Conservation (phyloP, 2,797 vertebrate species). For the Apodemus agrarius region DNA sequence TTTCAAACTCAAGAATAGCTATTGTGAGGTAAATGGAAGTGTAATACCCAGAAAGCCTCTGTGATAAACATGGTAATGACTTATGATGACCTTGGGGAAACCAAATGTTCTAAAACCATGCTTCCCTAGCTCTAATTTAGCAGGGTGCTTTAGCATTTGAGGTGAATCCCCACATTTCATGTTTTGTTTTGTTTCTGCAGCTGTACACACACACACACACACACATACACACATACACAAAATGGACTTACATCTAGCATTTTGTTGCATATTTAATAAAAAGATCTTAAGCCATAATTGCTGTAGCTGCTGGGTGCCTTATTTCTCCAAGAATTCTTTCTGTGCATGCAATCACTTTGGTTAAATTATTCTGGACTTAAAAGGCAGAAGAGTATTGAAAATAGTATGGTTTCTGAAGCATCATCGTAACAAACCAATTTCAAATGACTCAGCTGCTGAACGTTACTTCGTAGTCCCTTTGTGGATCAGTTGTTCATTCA, state of each 20-base stretch:
- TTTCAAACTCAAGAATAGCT: slow-evolving; percentile 25
- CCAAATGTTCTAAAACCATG: slow-evolving; percentile 32
- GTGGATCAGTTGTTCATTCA: slow-evolving; percentile 83
- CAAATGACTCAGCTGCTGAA: slow-evolving; percentile 85
- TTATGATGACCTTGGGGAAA: slow-evolving; percentile 6
- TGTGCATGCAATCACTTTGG: slow-evolving; percentile 81
- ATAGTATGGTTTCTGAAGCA: slow-evolving; percentile 77
- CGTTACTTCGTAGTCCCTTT: slow-evolving; percentile 86
- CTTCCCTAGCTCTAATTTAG: slow-evolving; percentile 13
- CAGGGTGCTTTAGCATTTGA: slow-evolving; percentile 33
- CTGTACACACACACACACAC: slow-evolving; percentile 58
- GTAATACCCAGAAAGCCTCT: background rate
- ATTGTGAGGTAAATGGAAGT: background rate
- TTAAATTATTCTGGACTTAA: slow-evolving; percentile 80
- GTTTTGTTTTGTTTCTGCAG: background rate
- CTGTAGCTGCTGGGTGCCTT: slow-evolving; percentile 77
- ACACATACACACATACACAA: slow-evolving; percentile 39
- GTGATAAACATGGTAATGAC: background rate
- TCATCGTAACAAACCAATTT: slow-evolving; percentile 85
- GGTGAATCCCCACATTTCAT: slow-evolving; percentile 33
- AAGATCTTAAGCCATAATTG: slow-evolving; percentile 81
- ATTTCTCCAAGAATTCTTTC: slow-evolving; percentile 82
- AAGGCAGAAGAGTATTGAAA: slow-evolving; percentile 79
- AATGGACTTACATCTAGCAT: slow-evolving; percentile 74
- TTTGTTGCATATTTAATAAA: slow-evolving; percentile 82